Evolutionary conservation across 1,140 invertebrate species (phyloP).

Genomic region (Heliothis subflexa): DNA sequence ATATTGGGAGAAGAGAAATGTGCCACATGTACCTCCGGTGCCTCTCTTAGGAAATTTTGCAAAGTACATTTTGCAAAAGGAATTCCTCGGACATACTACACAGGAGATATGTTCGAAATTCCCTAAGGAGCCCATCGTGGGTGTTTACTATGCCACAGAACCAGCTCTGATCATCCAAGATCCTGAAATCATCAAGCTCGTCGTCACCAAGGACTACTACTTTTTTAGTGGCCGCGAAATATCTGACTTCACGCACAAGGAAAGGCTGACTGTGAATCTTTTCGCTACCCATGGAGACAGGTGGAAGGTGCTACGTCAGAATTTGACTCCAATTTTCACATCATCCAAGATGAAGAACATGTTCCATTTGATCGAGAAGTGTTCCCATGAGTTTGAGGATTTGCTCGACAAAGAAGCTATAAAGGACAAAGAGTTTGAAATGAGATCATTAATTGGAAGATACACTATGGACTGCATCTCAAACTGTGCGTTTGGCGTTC

Average conservation of each 20-base stretch:
- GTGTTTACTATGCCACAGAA: constrained; percentile 48
- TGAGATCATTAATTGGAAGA: constrained; percentile 74
- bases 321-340: constrained; percentile 87
- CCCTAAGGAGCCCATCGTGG: constrained; percentile 36
- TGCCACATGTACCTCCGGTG: constrained; percentile 61
- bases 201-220: constrained; percentile 50
- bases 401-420: constrained; percentile 56
- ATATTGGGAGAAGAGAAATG: constrained; percentile 69
- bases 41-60: constrained; percentile 69
- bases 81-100: constrained; percentile 1
- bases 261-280: constrained; percentile 12
- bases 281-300: constrained; percentile 68
- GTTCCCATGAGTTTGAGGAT: constrained; percentile 70
- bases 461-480: constrained; percentile 87
- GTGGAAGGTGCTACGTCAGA: constrained; percentile 87
- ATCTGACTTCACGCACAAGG: constrained; percentile 19
- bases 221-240: constrained; percentile 47
- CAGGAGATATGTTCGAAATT: constrained; percentile 40
- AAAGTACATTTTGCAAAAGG: constrained; percentile 55
- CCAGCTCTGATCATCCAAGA: constrained; percentile 47
- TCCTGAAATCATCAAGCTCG: constrained; percentile 47
- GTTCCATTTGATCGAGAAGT: constrained; percentile 78
- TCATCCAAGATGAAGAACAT: constrained; percentile 87
- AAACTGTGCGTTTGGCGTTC: constrained; percentile 86
- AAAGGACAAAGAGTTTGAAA: constrained; percentile 61